Evolutionary conservation across 2,888 invertebrate genomes (phyloP), one percentile per base, ranked within the genome.

Genomic region (Arge pagana): DNA sequence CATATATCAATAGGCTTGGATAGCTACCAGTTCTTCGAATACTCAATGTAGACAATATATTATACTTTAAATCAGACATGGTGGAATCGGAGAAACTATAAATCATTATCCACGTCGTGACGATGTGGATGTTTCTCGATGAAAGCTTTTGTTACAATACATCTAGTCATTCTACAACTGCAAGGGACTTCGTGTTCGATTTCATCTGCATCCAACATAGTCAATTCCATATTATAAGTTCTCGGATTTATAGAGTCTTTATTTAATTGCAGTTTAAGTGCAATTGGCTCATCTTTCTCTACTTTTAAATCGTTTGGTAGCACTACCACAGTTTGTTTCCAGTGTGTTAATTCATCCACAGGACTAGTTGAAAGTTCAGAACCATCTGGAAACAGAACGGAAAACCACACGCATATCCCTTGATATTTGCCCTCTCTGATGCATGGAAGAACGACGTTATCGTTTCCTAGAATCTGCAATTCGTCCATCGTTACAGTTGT

Each of bases 361-460:
- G 88, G 86, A 45, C 82, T 78, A 1, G 87, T 87, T 4, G 83
- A 83, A 30, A 85, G 70, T 26, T 72, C 63, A 33, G 74, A 67
- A 19, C 72, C 59, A 56, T 79, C 75, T 3, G 89, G 88, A 73
- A 93, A 93, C 40, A 79, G 78, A 59, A 89, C 88, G 8, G 85
- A 84, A 72, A 93, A 93, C 92, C 93, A 93, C 40, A 92, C 76
- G 68, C 89, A 89, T 43, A 92, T 74, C 0, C 89, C 89, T 78
- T 89, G 85, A 70, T 85, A 88, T 52, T 77, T 77, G 0, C 88
- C 89, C 24, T 78, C 67, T 70, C 81, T 83, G 36, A 75, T 80
- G 19, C 65, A 66, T 21, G 65, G 51, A 21, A 56, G 45, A 19
- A 67, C 79, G 56, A 89, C 82, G 72, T 87, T 82, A 58, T 85